Evolutionary conservation across 2,113 vertebrate genomes (phyloP), one percentile per base, ranked within the genome.

Genomic region (Mixornis gularis): DNA sequence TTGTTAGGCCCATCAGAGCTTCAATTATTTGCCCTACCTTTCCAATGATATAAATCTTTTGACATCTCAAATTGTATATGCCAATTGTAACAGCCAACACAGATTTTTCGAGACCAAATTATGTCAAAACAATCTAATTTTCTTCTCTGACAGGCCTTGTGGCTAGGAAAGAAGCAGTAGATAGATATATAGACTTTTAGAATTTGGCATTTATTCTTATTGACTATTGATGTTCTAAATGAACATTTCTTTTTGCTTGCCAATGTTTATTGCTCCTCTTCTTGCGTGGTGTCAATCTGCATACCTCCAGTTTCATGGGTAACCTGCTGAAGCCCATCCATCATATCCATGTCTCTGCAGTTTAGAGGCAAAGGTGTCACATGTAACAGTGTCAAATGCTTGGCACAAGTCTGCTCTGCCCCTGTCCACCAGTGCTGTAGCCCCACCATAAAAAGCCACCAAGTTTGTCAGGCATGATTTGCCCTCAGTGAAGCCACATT

Each of bases 31-130:
- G 86, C 81, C 89, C 63, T 85, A 81, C 92, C 94, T 95, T 96
- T 93, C 90, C 89, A 95, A 59, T 92, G 63, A 53, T 81, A 89
- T 17, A 95, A 89, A 96, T 97, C 95, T 96, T 97, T 95, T 96
- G 95, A 95, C 95, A 94, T 95, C 88, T 92, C 85, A 96, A 82
- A 96, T 96, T 90, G 79, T 89, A 78, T 92, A 89, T 91, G 96
- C 94, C 96, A 87, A 2, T 80, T 95, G 38, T 77, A 93, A 83
- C 82, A 95, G 85, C 92, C 85, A 82, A 43, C 79, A 85, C 74
- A 87, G 93, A 96, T 95, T 93, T 90, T 66, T 94, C 0, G 40
- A 90, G 93, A 94, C 94, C 82, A 89, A 79, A 90, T 95, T 95
- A 94, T 70, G 90, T 95, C 90, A 96, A 92, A 96, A 85, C 55